Evolutionary conservation across 2,888 invertebrate species (phyloP).

Genomic region (Parnassius apollo): DNA sequence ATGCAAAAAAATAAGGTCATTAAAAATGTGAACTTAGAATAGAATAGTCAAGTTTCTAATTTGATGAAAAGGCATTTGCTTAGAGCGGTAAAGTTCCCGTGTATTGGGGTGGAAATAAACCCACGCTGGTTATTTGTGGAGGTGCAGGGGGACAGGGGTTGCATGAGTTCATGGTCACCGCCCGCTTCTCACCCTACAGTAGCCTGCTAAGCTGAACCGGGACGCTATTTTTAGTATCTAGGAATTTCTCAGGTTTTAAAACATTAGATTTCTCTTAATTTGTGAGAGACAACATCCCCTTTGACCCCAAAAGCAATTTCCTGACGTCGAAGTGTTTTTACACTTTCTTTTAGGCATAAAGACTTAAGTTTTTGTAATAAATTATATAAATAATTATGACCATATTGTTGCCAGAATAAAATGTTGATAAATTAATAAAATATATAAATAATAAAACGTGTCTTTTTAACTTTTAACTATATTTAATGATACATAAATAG

Average conservation of each 20-base stretch:
- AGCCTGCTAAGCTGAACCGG: conserved; percentile 32
- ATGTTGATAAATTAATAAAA: too few species aligned
- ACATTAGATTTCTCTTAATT: too few species aligned
- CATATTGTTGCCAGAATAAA: too few species aligned
- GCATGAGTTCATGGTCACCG: conserved; percentile 70
- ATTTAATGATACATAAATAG: too few species aligned
- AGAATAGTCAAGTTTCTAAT: conserved; percentile 13
- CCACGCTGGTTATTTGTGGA: conserved; percentile 26
- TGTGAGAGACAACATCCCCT: too few species aligned
- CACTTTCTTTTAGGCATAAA: too few species aligned
- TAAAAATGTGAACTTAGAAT: neutral
- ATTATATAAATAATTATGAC: too few species aligned
- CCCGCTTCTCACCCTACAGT: conserved; percentile 35
- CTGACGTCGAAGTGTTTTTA: too few species aligned
- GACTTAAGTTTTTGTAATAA: too few species aligned
- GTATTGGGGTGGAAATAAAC: conserved; percentile 21
- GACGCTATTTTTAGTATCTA: conserved; percentile 56
- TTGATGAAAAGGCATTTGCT: conserved; percentile 25
- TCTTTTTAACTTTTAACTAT: too few species aligned
- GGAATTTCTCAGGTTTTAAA: conserved; percentile 10
- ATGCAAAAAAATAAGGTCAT: neutral
- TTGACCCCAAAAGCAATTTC: too few species aligned
- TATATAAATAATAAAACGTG: too few species aligned
- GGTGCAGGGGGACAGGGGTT: conserved; percentile 54
- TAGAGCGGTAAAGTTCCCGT: conserved; percentile 16